Evolutionary conservation across 2,113 vertebrate species (phyloP).

Genomic region (Orycteropus afer): DNA sequence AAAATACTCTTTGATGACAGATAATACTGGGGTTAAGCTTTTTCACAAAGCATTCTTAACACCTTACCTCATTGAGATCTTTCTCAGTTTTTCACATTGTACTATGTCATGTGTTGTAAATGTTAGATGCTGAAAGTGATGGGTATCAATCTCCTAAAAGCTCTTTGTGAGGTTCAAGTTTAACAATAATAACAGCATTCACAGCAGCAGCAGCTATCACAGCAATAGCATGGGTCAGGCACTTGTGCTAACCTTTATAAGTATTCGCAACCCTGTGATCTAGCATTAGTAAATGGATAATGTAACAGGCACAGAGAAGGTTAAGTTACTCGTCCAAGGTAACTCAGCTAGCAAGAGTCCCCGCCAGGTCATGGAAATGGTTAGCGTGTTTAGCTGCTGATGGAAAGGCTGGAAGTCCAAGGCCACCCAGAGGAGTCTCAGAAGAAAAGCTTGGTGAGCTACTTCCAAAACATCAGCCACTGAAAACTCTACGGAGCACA

Average conservation of each 20-base stretch:
- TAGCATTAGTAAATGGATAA: neutral
- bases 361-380: no score
- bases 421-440: neutral
- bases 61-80: conserved; percentile 6
- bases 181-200: neutral
- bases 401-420: neutral
- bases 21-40: neutral
- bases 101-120: neutral
- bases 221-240: neutral
- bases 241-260: neutral
- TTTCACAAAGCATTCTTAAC: conserved; percentile 44
- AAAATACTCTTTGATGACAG: conserved; percentile 26
- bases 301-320: neutral
- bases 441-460: neutral
- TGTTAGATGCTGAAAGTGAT: neutral
- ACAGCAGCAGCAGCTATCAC: neutral
- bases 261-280: neutral
- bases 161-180: conserved; percentile 16
- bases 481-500: neutral
- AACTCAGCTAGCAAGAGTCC: neutral
- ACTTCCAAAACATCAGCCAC: neutral
- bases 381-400: neutral
- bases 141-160: conserved; percentile 18
- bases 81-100: conserved; percentile 45
- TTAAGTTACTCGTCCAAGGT: conserved; percentile 42